Conservation (phyloP, 2,113 vertebrate genomes). For the Archilochus colubris region DNA sequence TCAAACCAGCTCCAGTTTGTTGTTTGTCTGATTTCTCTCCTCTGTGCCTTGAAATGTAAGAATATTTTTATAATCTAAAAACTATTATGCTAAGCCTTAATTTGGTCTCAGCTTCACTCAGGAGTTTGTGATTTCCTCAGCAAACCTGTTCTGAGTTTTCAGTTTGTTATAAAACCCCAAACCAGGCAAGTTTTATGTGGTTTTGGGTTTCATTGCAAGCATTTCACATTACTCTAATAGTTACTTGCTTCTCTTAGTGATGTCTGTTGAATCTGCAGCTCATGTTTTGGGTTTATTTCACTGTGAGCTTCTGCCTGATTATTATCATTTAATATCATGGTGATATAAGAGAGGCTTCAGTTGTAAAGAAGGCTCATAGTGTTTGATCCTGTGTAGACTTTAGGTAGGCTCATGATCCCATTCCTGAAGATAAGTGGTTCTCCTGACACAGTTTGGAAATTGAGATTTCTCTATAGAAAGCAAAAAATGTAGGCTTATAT, state of each 20-base stretch:
- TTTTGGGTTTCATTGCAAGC: conserved; percentile 60
- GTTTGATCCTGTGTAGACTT: neutral
- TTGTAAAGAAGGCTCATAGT: neutral
- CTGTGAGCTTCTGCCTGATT: neutral
- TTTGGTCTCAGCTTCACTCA: neutral
- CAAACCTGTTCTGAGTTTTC: conserved; percentile 53
- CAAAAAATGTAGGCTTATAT: neutral
- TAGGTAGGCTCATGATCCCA: neutral
- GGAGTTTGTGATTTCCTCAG: conserved; percentile 5
- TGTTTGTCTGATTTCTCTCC: conserved; percentile 24
- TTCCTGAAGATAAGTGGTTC: neutral
- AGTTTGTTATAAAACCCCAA: conserved; percentile 54
- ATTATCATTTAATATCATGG: neutral
- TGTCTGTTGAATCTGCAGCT: conserved; percentile 19
- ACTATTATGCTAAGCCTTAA: conserved; percentile 9
- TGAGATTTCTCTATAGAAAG: neutral
- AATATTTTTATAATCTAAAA: conserved; percentile 11
- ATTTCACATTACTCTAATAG: conserved; percentile 34
- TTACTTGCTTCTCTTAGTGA: conserved; percentile 19
- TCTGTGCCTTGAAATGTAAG: neutral
- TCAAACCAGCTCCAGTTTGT: conserved; percentile 32
- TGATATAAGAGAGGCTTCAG: neutral
- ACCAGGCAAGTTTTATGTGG: conserved; percentile 45
- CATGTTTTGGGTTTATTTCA: conserved; percentile 20
- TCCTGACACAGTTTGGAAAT: neutral